These are phyloP conservation scores for Leptarthrus brevirostris DNA, from an alignment of 2,888 invertebrate species.

Conservation along the genomic window DNA sequence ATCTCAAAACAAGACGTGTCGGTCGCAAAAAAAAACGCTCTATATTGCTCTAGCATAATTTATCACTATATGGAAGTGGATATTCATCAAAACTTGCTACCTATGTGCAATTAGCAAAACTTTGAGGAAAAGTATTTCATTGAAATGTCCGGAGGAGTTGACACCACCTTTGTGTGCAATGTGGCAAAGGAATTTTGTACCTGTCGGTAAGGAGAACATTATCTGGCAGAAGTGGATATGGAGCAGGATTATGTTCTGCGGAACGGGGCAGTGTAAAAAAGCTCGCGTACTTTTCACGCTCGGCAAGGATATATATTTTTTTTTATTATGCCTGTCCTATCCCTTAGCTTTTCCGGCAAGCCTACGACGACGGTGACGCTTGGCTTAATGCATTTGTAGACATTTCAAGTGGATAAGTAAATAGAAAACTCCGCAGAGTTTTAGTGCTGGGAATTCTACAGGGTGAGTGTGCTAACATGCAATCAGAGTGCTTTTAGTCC, in stretches of 20 bases:
- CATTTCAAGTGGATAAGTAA: constrained; percentile 46
- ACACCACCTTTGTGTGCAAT: background rate
- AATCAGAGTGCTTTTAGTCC: constrained; percentile 46
- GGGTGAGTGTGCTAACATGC: constrained; percentile 47
- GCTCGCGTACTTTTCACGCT: background rate
- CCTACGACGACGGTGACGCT: constrained; percentile 33
- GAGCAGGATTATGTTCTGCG: background rate
- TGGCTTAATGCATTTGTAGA: constrained; percentile 39
- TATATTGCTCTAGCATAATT: constrained; percentile 36
- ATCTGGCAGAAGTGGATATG: background rate
- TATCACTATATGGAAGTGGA: constrained; percentile 27
- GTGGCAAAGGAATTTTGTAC: constrained; percentile 10
- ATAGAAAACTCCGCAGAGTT: constrained; percentile 38
- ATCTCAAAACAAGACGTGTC: background rate
- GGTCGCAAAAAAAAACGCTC: constrained; percentile 21
- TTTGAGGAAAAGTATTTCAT: constrained; percentile 21
- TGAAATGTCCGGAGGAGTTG: constrained; percentile 5
- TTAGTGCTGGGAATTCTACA: constrained; percentile 44
- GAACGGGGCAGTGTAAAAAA: background rate
- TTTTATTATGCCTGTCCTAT: constrained; percentile 9
- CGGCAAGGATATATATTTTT: background rate
- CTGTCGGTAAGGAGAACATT: constrained; percentile 9
- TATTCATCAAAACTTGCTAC: constrained; percentile 32
- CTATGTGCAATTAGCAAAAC: constrained; percentile 41
- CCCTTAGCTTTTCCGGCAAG: constrained; percentile 5